Base-by-base conservation (phyloP, 2,888 invertebrate species). In the Drosophila greeni region DNA sequence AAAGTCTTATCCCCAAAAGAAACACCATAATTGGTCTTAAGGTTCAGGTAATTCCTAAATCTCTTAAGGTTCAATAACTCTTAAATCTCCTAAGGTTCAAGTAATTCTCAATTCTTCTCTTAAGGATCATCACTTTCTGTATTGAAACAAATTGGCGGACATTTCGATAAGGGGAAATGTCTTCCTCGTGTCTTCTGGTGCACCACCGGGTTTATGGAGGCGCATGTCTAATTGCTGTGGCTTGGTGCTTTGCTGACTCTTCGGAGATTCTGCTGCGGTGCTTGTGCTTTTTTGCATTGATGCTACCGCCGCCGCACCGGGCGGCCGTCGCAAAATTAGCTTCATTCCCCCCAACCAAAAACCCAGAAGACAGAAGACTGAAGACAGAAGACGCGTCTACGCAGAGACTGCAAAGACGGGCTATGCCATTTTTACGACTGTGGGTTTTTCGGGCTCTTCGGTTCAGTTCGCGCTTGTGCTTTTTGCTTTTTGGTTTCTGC, bases 251-350 rank as follows among this genome's bases (percentile, higher is more conserved):
- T 47, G 4, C 12, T 8, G 48, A 48, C 36, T 55, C 55, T 56
- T 20, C 20, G 9, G 8, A 54, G 55, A 56, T 18, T 54, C 48
- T 16, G 48, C 7, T 24, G 16, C 23, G 58, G 57, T 43, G 58
- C 37, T 37, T 54, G 40, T 37, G 54, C 23, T 42, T 42, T 36
- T 26, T 40, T 36, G 80, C 69, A 73, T 75, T 82, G 70, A 71
- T 65, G 80, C 82, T 74, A 76, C 80, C 75, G 82, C 80, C 75
- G 82, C 82, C 79, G 49, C 80, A 79, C 74, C 83, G 72, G 80
- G 80, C 77, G 82, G 82, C 73, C 79, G 82, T 79, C 67, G 80
- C 84, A 84, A 78, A 84, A 75, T 83, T 84, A 82, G 82, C 82
- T 71, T 59, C 62, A 61, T 45, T 51, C 29, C 37, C 51, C 62